These are phyloP conservation scores for Marcusenius ussheri DNA, from an alignment of 2,113 vertebrate species.

Conservation along the genomic window DNA sequence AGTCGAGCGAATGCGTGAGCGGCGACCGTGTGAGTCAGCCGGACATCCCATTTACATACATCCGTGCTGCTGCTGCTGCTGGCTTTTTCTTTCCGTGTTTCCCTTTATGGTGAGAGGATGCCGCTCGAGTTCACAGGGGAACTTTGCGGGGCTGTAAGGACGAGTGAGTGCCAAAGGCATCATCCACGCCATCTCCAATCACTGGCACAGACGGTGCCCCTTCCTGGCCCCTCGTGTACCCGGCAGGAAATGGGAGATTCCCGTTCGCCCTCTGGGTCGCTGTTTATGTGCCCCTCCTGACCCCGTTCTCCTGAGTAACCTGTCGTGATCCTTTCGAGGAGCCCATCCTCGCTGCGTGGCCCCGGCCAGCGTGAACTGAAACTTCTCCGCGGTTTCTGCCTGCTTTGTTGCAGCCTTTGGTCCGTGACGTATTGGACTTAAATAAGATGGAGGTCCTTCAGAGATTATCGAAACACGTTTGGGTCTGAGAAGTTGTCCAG, in stretches of 20 bases:
- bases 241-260: background rate
- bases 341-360: background rate
- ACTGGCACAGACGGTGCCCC: background rate
- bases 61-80: background rate
- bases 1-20: background rate
- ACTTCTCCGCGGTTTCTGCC: background rate
- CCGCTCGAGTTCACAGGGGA: background rate
- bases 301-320: background rate
- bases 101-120: background rate
- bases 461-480: background rate
- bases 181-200: background rate
- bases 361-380: background rate
- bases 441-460: background rate
- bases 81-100: background rate
- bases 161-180: background rate
- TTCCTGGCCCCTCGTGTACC: background rate
- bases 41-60: constrained; percentile 4
- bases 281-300: background rate
- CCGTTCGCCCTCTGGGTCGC: background rate
- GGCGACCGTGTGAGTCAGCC: background rate
- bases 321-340: background rate
- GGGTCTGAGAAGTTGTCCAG: background rate
- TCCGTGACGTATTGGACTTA: background rate
- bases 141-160: background rate
- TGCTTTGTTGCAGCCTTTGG: background rate